Base-by-base conservation (phyloP, 37 sponge, comb jelly and placozoan species). In the Dysidea cf. avara region DNA sequence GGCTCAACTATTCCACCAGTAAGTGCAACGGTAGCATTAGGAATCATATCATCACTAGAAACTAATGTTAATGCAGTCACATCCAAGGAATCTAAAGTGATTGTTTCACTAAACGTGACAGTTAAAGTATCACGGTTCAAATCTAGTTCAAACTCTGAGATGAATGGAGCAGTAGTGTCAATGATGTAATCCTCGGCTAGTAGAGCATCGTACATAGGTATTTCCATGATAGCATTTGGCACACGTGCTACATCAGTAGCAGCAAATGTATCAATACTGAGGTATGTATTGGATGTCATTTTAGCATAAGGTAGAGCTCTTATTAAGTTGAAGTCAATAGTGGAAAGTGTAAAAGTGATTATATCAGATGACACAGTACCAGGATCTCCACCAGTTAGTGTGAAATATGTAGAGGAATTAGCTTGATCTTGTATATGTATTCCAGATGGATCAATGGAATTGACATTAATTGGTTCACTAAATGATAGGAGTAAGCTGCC, bases 401-500 rank as follows among this genome's bases (percentile, higher is more conserved):
- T 81, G 25, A 33, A 40, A 24, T 77, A 71, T 32, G 51, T 78
- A 16, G 85, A 60, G 21, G 83, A 61, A 61, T 84, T 83, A 1
- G 9, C 5, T 51, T 39, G 34, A 17, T 61, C 76, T 40, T 84
- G 92, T 26, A 95, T 79, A 38, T 72, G 75, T 12, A 95, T 64
- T n/a, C 78, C 82, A 39, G 82, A 52, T 57, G 80, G 73, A 57
- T 82, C 64, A 18, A 87, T 28, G 11, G 56, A 36, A 47, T 29
- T 71, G n/a, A 80, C 82, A 56, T 86, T 78, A 35, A 95, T 71
- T 11, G 96, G 75, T 71, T 95, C 96, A 72, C 71, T 75, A 62
- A 95, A 95, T 7, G 85, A 65, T 54, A 95, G 40, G 21, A 48
- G 4, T n/a, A 95, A 46, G 14, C 49, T 65, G 51, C 90, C 91